Conservation (phyloP, 2,888 invertebrate genomes). For the Smittia sp. region DNA sequence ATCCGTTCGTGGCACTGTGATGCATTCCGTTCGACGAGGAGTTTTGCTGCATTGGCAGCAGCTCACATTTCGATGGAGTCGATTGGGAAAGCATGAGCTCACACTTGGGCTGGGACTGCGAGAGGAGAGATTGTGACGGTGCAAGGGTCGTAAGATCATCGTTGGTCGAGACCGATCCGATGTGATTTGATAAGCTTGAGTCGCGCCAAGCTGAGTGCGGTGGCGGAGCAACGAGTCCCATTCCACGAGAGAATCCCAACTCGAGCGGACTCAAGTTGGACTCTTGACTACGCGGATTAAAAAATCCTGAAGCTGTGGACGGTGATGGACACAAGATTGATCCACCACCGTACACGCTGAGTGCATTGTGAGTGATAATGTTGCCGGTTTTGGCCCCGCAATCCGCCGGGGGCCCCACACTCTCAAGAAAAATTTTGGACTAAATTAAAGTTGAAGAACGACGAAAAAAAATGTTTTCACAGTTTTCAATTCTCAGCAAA, state of each 20-base stretch:
- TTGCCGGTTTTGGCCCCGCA: constrained; percentile 50
- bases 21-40: constrained; percentile 46
- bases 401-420: constrained; percentile 41
- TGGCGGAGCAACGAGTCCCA: constrained; percentile 62
- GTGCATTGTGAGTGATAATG: constrained; percentile 55
- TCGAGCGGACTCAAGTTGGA: constrained; percentile 54
- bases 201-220: constrained; percentile 59
- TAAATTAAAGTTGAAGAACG: constrained; percentile 27
- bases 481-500: not conserved
- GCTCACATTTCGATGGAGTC: constrained; percentile 34
- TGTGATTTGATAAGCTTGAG: constrained; percentile 53
- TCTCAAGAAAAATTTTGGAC: constrained; percentile 42
- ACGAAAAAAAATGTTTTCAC: not conserved
- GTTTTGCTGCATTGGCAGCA: constrained; percentile 34
- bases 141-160: constrained; percentile 36
- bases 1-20: constrained; percentile 67
- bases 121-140: constrained; percentile 24
- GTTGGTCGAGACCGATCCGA: constrained; percentile 25
- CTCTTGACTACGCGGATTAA: constrained; percentile 53
- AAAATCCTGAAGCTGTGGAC: constrained; percentile 55
- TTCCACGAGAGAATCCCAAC: constrained; percentile 55
- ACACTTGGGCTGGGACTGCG: constrained; percentile 29
- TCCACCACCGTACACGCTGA: constrained; percentile 54
- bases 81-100: constrained; percentile 32
- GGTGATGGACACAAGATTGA: constrained; percentile 56